A percentile compares a stretch with the other conserved stretches of the same genome.
phyloP scores from a whole-genome alignment of 2,888 invertebrate genomes.

The Argynnis bischoffii region DNA sequence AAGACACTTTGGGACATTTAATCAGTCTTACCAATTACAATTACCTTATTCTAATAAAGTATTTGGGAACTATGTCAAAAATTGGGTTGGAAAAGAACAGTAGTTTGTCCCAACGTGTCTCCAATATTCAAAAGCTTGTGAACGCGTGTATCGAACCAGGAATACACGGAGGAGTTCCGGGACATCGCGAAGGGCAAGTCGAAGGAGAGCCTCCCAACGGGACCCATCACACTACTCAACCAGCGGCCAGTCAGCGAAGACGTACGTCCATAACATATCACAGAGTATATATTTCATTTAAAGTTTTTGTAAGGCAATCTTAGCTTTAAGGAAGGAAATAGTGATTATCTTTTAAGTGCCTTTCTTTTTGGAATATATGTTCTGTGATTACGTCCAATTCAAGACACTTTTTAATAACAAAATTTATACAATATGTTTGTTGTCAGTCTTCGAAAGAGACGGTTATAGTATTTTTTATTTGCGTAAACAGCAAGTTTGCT shows the following conservation, averaged over 20 bases:
- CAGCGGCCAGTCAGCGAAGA: conserved; percentile 97
- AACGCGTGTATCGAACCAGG: conserved; percentile 84
- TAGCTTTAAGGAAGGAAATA: neutral
- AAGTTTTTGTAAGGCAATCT: neutral
- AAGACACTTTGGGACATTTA: conserved; percentile 14
- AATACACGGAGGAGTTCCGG: conserved; percentile 98
- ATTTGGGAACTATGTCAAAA: neutral
- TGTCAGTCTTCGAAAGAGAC: conserved; percentile 33
- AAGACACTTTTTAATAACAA: neutral
- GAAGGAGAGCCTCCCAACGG: conserved; percentile 95
- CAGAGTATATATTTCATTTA: conserved; percentile 22
- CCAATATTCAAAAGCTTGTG: conserved; percentile 62
- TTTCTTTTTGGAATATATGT: neutral
- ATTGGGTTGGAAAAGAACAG: neutral
- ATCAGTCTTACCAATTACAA: neutral
- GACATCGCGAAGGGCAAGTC: conserved; percentile 98
- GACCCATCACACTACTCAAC: conserved; percentile 96
- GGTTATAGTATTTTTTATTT: conserved; percentile 6
- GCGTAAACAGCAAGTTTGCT: conserved; percentile 22
- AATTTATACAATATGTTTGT: neutral
- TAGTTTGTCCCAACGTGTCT: conserved; percentile 57
- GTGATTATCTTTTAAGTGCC: neutral
- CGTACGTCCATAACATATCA: conserved; percentile 82
- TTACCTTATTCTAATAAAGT: neutral
- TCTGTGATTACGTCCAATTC: conserved; percentile 14